Conservation (phyloP, 2,113 vertebrate species). For the Lates calcarifer region DNA sequence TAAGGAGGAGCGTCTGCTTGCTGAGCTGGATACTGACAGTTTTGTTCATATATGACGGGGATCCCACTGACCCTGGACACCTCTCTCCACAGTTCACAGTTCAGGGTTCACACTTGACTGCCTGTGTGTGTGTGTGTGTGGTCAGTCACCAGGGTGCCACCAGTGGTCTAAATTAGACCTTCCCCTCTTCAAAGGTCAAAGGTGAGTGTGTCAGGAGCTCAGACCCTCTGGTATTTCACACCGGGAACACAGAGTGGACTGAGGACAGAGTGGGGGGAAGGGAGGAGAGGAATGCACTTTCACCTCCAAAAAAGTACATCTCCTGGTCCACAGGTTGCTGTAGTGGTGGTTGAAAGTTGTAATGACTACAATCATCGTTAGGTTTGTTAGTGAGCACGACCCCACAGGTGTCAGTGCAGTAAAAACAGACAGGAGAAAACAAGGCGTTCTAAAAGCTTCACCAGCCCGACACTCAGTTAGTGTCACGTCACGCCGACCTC, state of each 20-base stretch:
- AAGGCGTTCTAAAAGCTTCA: background rate
- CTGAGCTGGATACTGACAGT: conserved; percentile 31
- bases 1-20: background rate
- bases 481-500: background rate
- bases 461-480: background rate
- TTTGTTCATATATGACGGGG: conserved; percentile 31
- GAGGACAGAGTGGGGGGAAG: conserved; percentile 6
- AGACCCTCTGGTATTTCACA: conserved; percentile 78
- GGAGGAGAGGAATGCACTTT: conserved; percentile 23
- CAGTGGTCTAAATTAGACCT: conserved; percentile 60
- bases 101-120: conserved; percentile 56
- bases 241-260: conserved; percentile 34
- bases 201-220: conserved; percentile 61
- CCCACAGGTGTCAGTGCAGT: background rate
- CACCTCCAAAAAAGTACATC: conserved; percentile 12
- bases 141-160: conserved; percentile 68
- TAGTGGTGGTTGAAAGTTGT: background rate
- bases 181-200: conserved; percentile 66
- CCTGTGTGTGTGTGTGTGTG: conserved; percentile 36
- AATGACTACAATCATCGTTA: conserved; percentile 4
- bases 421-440: background rate
- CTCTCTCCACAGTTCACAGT: conserved; percentile 29
- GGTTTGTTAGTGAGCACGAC: background rate
- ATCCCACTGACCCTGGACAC: conserved; percentile 27
- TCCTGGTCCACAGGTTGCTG: conserved; percentile 11